Conservation (phyloP, 2,888 invertebrate genomes). For the Neoascia interrupta region DNA sequence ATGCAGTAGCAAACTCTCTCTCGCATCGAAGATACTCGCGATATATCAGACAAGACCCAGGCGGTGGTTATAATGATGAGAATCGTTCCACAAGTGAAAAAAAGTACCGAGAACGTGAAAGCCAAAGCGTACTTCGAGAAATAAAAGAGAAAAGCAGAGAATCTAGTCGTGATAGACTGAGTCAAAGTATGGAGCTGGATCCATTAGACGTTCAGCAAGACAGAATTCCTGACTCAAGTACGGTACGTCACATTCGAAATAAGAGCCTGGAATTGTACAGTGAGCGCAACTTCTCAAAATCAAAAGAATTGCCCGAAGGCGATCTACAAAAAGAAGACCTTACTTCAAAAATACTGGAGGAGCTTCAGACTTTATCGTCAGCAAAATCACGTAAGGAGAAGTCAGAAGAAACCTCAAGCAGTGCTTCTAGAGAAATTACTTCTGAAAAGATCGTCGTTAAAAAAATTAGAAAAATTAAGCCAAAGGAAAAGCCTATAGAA, state of each 20-base stretch:
- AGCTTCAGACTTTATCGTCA: constrained; percentile 76
- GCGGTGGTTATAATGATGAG: constrained; percentile 85
- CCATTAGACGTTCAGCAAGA: constrained; percentile 30
- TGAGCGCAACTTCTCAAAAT: constrained; percentile 63
- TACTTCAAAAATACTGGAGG: constrained; percentile 78
- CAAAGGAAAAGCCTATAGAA: constrained; percentile 73
- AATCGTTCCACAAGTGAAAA: constrained; percentile 82
- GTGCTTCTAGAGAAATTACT: constrained; percentile 45
- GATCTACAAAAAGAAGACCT: constrained; percentile 74
- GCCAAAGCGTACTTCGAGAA: constrained; percentile 85
- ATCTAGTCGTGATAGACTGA: constrained; percentile 77
- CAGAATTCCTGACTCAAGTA: constrained; percentile 68
- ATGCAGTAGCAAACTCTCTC: constrained; percentile 75
- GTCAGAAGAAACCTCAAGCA: constrained; percentile 49
- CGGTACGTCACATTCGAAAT: constrained; percentile 75
- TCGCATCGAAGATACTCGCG: constrained; percentile 85
- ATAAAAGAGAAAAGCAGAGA: constrained; percentile 83
- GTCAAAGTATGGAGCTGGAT: constrained; percentile 74
- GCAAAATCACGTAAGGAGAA: constrained; percentile 73
- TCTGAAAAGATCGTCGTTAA: constrained; percentile 64
- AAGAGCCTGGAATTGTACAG: constrained; percentile 77
- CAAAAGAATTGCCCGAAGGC: constrained; percentile 54
- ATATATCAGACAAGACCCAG: constrained; percentile 89
- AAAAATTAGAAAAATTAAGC: constrained; percentile 74
- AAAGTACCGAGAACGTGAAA: constrained; percentile 85